Percentiles rank a stretch among this genome's conserved stretches.
These are phyloP conservation scores for Malurus leucopterus DNA, from an alignment of 2,797 vertebrate species.

Conservation along the genomic window DNA sequence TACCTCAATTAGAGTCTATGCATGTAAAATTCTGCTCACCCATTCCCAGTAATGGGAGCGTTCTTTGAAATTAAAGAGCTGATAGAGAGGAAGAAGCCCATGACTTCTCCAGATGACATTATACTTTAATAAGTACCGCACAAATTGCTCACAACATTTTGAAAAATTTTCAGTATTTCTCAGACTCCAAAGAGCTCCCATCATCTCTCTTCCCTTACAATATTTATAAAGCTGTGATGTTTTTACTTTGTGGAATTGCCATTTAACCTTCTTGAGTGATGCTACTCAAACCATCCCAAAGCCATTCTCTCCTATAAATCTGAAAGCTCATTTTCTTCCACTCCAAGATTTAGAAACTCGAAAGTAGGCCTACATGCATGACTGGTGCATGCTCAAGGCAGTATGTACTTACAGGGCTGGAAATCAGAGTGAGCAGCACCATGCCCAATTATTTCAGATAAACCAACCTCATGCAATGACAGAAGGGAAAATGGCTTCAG, in stretches of 20 bases:
- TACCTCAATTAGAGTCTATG: background rate
- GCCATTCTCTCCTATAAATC: background rate
- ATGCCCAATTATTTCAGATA: background rate
- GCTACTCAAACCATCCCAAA: background rate
- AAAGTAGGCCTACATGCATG: background rate
- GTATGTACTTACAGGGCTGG: background rate
- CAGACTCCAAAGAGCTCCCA: conserved; percentile 13
- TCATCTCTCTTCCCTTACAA: conserved; percentile 34
- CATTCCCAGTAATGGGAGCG: background rate
- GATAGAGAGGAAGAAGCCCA: background rate
- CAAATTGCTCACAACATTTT: conserved; percentile 24
- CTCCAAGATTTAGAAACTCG: background rate
- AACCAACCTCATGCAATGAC: background rate
- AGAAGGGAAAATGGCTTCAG: background rate
- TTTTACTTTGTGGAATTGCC: conserved; percentile 15
- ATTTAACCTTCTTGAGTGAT: conserved; percentile 8
- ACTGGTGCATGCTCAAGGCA: background rate
- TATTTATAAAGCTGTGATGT: conserved; percentile 34
- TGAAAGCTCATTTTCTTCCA: background rate
- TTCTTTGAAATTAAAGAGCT: conserved; percentile 1
- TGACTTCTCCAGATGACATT: conserved; percentile 8
- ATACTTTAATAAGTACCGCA: background rate
- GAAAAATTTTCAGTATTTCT: conserved; percentile 34
- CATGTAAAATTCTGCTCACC: background rate
- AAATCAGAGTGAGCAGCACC: background rate